Percentiles rank a stretch among this genome's conserved stretches.
Evolutionary conservation across 2,888 invertebrate species (phyloP).

Genomic region (Mythimna loreyi): DNA sequence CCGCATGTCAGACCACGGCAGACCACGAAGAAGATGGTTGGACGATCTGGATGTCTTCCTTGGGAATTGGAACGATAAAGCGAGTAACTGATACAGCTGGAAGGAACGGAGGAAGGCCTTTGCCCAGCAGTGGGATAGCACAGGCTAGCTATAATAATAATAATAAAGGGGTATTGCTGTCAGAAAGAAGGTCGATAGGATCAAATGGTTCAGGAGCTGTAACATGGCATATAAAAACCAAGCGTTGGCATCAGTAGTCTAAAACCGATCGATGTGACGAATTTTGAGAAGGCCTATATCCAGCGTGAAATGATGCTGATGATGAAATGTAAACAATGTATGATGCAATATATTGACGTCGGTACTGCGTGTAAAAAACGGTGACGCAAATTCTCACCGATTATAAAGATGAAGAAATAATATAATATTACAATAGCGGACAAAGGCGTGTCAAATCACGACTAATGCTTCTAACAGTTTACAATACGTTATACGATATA

Average conservation of each 20-base stretch:
- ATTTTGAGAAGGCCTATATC: neutral
- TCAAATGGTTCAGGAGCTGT: neutral
- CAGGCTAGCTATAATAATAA: too few relatives aligned
- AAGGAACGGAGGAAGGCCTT: too few relatives aligned
- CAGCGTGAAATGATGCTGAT: neutral
- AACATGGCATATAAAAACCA: too few relatives aligned
- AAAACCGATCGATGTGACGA: neutral
- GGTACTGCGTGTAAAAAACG: slow-evolving; percentile 39
- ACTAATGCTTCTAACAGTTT: slow-evolving; percentile 40
- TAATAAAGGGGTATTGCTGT: too few relatives aligned
- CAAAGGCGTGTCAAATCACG: slow-evolving; percentile 65
- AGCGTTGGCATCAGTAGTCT: neutral
- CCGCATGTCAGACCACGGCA: too few relatives aligned
- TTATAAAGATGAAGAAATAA: slow-evolving; percentile 55
- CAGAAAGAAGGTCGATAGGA: neutral
- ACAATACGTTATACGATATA: slow-evolving; percentile 32
- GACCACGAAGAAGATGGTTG: too few relatives aligned
- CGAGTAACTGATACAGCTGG: too few relatives aligned
- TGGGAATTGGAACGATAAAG: too few relatives aligned
- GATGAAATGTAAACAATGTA: slow-evolving; percentile 4
- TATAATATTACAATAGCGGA: slow-evolving; percentile 58
- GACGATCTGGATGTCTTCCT: too few relatives aligned
- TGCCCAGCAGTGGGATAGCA: too few relatives aligned
- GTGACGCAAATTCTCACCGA: slow-evolving; percentile 56
- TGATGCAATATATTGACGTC: slow-evolving; percentile 45